These are phyloP conservation scores for Vireo altiloquus DNA, from an alignment of 2,113 vertebrate genomes.

Conservation along the genomic window DNA sequence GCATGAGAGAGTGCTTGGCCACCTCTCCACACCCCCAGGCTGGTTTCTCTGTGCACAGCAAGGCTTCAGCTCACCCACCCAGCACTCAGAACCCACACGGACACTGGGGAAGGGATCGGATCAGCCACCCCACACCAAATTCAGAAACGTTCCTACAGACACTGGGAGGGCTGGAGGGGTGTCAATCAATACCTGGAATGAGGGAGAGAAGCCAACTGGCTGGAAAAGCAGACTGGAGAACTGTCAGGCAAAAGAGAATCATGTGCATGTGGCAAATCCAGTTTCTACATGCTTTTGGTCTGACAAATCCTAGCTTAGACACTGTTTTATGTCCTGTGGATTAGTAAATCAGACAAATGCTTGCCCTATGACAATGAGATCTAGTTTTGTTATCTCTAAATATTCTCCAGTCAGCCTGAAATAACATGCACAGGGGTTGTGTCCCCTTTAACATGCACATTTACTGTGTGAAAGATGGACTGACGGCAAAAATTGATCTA, in stretches of 20 bases:
- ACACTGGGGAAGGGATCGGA: fast-evolving
- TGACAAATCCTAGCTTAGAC: background rate
- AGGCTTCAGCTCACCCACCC: fast-evolving
- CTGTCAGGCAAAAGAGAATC: background rate
- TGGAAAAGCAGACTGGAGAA: background rate
- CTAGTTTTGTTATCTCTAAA: background rate
- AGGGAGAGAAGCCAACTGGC: background rate
- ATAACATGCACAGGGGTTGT: background rate
- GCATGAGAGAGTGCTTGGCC: fast-evolving
- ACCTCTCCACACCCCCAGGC: background rate
- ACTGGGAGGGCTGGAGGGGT: background rate
- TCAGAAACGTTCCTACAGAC: background rate
- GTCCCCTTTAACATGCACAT: background rate
- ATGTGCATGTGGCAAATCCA: background rate
- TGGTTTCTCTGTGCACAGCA: fast-evolving
- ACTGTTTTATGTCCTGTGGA: background rate
- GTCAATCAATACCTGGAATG: background rate
- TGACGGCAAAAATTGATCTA: background rate
- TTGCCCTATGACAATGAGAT: background rate
- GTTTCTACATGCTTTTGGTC: background rate
- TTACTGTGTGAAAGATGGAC: background rate
- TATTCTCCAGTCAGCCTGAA: background rate
- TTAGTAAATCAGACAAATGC: constrained; percentile 4
- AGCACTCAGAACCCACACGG: background rate
- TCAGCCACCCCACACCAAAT: background rate